Evolutionary conservation across 2,113 vertebrate species (phyloP).

Genomic region (Oceanites oceanicus): DNA sequence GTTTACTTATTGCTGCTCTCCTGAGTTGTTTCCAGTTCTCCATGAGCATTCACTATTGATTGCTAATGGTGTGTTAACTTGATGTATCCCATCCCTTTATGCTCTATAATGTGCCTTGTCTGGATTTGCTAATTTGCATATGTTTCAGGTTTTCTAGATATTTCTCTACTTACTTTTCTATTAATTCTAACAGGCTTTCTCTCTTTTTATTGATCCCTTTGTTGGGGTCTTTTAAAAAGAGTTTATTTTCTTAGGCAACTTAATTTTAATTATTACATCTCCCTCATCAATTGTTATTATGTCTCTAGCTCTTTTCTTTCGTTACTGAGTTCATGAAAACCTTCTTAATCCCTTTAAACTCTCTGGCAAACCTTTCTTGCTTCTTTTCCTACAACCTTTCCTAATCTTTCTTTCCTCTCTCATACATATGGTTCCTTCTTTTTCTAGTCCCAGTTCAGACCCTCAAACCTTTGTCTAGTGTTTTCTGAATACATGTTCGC

Average conservation of each 20-base stretch:
- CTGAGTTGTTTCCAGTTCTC: slow-evolving; percentile 31
- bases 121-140: not conserved
- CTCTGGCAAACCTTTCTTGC: not conserved
- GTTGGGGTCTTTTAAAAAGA: not conserved
- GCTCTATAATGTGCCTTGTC: not conserved
- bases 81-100: not conserved
- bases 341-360: not conserved
- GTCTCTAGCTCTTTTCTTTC: not conserved
- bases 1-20: slow-evolving; percentile 11
- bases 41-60: slow-evolving; percentile 7
- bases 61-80: slow-evolving; percentile 16
- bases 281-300: not conserved
- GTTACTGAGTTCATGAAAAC: not conserved
- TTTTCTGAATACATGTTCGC: not conserved
- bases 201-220: not conserved
- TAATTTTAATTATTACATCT: slow-evolving; percentile 12
- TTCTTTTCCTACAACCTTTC: not conserved
- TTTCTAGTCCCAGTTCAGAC: not conserved
- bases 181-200: not conserved
- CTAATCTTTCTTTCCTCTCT: not conserved
- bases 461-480: not conserved
- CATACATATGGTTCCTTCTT: not conserved
- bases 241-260: not conserved
- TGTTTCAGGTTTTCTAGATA: not conserved
- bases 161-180: not conserved